phyloP scores from a whole-genome alignment of 2,797 vertebrate genomes.

The Acanthopagrus latus region DNA sequence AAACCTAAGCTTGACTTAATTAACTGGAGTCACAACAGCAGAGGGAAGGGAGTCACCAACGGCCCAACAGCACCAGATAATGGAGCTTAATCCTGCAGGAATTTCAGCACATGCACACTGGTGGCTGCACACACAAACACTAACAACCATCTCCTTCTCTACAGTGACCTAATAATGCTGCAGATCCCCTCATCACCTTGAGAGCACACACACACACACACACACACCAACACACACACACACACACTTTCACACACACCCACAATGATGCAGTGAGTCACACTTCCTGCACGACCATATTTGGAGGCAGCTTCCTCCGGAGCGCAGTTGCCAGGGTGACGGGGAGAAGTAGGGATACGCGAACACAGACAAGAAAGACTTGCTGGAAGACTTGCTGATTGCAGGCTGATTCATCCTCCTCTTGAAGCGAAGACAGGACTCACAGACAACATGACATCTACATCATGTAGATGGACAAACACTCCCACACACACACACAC shows the following conservation, averaged over 20 bases:
- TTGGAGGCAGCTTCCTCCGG: slow-evolving; percentile 71
- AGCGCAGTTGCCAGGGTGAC: slow-evolving; percentile 81
- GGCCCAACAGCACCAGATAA: slow-evolving; percentile 31
- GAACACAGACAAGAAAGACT: slow-evolving; percentile 54
- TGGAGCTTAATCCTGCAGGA: slow-evolving; percentile 49
- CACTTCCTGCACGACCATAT: slow-evolving; percentile 76
- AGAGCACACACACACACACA: too few species aligned
- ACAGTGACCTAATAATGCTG: slow-evolving; percentile 38
- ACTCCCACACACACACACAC: background rate
- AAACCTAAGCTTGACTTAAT: slow-evolving; percentile 36
- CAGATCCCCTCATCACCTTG: slow-evolving; percentile 47
- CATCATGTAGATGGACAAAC: slow-evolving; percentile 9
- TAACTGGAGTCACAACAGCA: slow-evolving; percentile 29
- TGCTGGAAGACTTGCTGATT: slow-evolving; percentile 61
- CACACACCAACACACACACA: slow-evolving; percentile 14
- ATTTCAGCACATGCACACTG: slow-evolving; percentile 11
- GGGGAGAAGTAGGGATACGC: slow-evolving; percentile 61
- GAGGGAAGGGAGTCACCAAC: slow-evolving; percentile 16
- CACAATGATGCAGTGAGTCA: slow-evolving; percentile 48
- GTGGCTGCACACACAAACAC: background rate
- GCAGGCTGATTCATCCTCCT: slow-evolving; percentile 62
- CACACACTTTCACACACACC: slow-evolving; percentile 24
- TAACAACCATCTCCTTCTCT: slow-evolving; percentile 40
- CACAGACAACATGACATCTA: slow-evolving; percentile 50
- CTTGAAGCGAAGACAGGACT: slow-evolving; percentile 49